Conservation (phyloP, 2,888 invertebrate genomes). For the Ganaspis brasiliensis region DNA sequence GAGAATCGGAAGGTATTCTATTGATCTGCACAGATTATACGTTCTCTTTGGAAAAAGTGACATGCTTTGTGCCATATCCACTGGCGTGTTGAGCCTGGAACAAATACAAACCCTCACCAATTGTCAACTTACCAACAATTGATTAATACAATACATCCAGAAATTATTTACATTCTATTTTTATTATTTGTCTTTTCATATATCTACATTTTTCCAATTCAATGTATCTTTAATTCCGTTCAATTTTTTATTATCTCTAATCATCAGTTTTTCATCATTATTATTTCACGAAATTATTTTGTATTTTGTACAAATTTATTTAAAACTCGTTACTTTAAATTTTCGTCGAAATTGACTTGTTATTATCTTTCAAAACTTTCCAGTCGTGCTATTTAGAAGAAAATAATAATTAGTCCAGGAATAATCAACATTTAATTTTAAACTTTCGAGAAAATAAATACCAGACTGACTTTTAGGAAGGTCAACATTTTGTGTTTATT, state of each 20-base stretch:
- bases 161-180: slow-evolving; percentile 2
- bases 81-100: slow-evolving; percentile 7
- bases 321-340: no score
- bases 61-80: slow-evolving; percentile 35
- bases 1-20: slow-evolving; percentile 40
- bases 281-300: neutral
- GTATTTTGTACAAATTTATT: no score
- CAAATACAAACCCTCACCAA: slow-evolving; percentile 38
- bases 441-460: slow-evolving; percentile 4
- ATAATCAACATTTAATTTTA: neutral
- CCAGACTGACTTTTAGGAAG: neutral
- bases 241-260: neutral
- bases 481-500: slow-evolving; percentile 5
- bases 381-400: neutral
- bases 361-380: neutral
- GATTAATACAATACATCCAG: slow-evolving; percentile 24
- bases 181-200: neutral
- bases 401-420: slow-evolving; percentile 17
- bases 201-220: neutral
- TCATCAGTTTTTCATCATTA: neutral
- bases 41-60: slow-evolving; percentile 42
- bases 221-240: neutral
- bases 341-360: neutral
- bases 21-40: slow-evolving; percentile 37
- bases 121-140: slow-evolving; percentile 26